phyloP scores from a whole-genome alignment of 2,797 vertebrate species.

The Xerus rutilus region DNA sequence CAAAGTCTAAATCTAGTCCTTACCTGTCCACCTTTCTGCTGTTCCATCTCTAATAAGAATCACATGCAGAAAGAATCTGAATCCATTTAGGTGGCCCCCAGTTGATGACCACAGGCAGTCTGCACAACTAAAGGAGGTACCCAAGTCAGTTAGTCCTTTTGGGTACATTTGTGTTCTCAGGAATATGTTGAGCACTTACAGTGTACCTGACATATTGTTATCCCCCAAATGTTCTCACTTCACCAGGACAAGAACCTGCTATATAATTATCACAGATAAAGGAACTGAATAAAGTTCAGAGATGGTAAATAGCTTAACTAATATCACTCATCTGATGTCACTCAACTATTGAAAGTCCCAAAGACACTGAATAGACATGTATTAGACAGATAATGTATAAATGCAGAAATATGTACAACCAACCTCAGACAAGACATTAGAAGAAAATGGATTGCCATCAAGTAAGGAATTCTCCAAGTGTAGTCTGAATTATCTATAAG shows the following conservation, averaged over 20 bases:
- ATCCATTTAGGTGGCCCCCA: too few species aligned
- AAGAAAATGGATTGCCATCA: not conserved
- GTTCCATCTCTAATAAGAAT: not conserved
- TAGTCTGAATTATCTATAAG: not conserved
- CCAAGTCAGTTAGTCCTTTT: too few species aligned
- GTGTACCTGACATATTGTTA: not conserved
- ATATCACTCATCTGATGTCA: not conserved
- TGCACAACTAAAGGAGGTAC: too few species aligned
- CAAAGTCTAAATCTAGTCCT: not conserved
- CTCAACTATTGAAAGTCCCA: not conserved
- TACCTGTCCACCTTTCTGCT: not conserved
- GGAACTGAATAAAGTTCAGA: not conserved
- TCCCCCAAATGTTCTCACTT: not conserved
- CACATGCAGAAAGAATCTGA: not conserved
- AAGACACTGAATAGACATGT: not conserved
- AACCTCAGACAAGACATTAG: not conserved
- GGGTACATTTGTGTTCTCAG: not conserved
- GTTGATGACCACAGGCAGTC: not conserved
- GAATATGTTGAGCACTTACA: fast-evolving
- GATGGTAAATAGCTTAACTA: not conserved
- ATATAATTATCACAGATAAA: not conserved
- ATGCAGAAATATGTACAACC: not conserved
- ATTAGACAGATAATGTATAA: not conserved
- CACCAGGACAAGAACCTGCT: not conserved
- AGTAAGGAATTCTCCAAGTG: not conserved